Conservation (phyloP, 2,797 vertebrate species). For the Austrolebias charrua region DNA sequence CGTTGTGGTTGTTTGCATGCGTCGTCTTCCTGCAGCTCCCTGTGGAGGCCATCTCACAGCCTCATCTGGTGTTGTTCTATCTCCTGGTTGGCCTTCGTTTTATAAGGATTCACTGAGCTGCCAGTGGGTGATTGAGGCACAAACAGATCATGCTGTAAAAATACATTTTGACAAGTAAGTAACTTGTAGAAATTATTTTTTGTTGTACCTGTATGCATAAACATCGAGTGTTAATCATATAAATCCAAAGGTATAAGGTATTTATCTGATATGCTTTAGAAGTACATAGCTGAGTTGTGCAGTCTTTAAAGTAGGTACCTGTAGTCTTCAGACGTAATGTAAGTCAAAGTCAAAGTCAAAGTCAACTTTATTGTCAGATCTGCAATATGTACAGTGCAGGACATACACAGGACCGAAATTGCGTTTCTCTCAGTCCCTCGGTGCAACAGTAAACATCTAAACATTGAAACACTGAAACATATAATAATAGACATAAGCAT, state of each 20-base stretch:
- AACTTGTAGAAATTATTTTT: conserved; percentile 1
- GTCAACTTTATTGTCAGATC: no score
- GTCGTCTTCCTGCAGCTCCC: conserved; percentile 81
- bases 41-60: conserved; percentile 95
- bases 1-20: conserved; percentile 2
- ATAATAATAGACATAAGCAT: no score
- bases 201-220: conserved; percentile 1
- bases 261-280: not conserved
- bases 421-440: no score
- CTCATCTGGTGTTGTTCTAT: conserved; percentile 88
- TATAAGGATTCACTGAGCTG: conserved; percentile 97
- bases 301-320: conserved; percentile 23
- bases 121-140: conserved; percentile 96
- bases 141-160: conserved; percentile 91
- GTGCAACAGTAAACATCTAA: no score
- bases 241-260: not conserved
- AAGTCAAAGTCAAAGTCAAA: no score
- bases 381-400: no score
- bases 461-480: no score
- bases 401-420: no score
- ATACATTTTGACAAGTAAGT: conserved; percentile 93
- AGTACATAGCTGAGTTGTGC: conserved; percentile 23
- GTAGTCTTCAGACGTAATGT: conserved; percentile 24
- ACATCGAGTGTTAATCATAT: not conserved
- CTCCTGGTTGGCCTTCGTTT: conserved; percentile 97